Evolutionary conservation across 1,140 invertebrate genomes (phyloP).

Genomic region (Procambarus virginalis): DNA sequence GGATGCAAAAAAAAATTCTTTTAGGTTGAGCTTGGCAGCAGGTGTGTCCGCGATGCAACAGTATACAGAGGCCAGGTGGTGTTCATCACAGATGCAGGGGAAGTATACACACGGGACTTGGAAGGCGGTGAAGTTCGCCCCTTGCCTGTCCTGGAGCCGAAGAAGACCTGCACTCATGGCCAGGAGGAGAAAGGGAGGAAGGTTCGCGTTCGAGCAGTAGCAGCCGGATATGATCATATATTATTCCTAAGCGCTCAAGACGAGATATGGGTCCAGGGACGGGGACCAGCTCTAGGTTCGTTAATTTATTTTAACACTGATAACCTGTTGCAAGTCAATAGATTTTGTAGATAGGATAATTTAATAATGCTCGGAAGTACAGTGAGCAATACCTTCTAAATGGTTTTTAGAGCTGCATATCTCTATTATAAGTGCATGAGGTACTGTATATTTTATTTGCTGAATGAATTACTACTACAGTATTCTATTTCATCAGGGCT

Average conservation of each 20-base stretch:
- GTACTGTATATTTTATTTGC: background rate
- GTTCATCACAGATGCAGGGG: conserved; percentile 55
- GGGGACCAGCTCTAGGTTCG: conserved; percentile 50
- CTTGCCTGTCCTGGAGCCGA: conserved; percentile 51
- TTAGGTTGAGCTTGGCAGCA: conserved; percentile 54
- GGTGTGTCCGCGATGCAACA: conserved; percentile 53
- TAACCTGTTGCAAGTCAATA: too few species aligned
- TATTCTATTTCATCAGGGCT: conserved; percentile 13
- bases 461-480: background rate
- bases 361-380: background rate
- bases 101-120: conserved; percentile 47
- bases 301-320: background rate
- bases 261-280: conserved; percentile 61
- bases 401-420: too few species aligned
- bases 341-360: too few species aligned
- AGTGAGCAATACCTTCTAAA: too few species aligned
- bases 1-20: background rate
- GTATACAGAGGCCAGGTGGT: conserved; percentile 56
- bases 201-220: conserved; percentile 44
- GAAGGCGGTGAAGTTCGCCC: conserved; percentile 31
- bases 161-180: conserved; percentile 63
- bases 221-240: conserved; percentile 56
- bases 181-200: conserved; percentile 52
- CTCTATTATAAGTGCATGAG: too few species aligned
- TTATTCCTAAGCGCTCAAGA: conserved; percentile 51